Evolutionary conservation across 2,888 invertebrate species (phyloP), one percentile per base, ranked within the genome.

Genomic region (Hirtodrosophila alboralis): DNA sequence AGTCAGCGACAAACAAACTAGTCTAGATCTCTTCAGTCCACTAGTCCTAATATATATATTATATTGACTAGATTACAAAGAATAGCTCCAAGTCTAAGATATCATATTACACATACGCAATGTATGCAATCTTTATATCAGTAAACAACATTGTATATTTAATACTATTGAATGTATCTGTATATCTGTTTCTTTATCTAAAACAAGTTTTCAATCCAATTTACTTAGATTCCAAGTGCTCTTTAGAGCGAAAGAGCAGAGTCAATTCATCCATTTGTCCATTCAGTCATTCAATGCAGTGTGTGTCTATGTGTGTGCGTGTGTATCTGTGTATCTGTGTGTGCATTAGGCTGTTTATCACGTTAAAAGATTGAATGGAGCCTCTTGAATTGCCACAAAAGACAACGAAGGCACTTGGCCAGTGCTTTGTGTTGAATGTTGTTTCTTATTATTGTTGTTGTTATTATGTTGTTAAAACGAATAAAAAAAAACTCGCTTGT

Each of bases 291-390:
- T n/a, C n/a, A n/a, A n/a, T n/a, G n/a, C n/a, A n/a, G 14, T 36
- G 23, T 16, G 28, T 21, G 21, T 38, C 43, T 2, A 4, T 26
- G 38, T n/a, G 12, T 28, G 44, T 16, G 37, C 21, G 30, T 26
- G 10, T 27, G 27, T 38, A 27, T 51, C n/a, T 40, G 30, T 44
- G 53, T 43, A 30, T 44, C 10, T 33, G 21, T 34, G 47, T 52
- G 49, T 62, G 53, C 84, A 83, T 79, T 79, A 85, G 73, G 68
- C 63, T 72, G 68, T 72, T 79, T 83, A 79, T 83, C 84, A 75
- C 49, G 86, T 76, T 85, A 68, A 79, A 51, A 83, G 73, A 83
- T 76, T 68, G 78, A 75, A 72, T 70, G 53, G 33, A 52, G 40
- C 63, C 59, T 49, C 45, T 63, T 56, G 36, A 64, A 61, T 53